Percentiles rank a stretch among this genome's conserved stretches.
These are phyloP conservation scores for Drosophila arawakana DNA, from an alignment of 1,140 invertebrate species.

Conservation along the genomic window DNA sequence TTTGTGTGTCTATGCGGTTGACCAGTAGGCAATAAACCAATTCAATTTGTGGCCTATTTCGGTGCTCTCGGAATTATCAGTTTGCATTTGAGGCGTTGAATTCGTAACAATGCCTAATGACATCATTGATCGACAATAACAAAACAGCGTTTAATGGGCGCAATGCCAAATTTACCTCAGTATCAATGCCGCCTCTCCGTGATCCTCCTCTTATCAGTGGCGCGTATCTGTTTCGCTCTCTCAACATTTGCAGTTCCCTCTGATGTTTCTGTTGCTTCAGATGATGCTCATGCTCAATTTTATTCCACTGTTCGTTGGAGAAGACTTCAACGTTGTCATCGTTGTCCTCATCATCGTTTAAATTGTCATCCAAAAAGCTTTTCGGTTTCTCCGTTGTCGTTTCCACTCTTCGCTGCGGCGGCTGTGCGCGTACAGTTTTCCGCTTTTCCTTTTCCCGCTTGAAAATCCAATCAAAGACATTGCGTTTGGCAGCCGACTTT, in stretches of 20 bases:
- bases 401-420: neutral
- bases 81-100: conserved; percentile 24
- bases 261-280: conserved; percentile 65
- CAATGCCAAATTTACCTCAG: conserved; percentile 75
- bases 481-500: conserved; percentile 56
- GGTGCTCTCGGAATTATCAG: conserved; percentile 53
- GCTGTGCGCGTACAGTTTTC: conserved; percentile 4
- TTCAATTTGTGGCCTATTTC: conserved; percentile 44
- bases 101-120: conserved; percentile 65
- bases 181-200: conserved; percentile 50
- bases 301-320: conserved; percentile 73
- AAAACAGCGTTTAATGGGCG: conserved; percentile 50
- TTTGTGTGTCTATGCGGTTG: conserved; percentile 22
- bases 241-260: conserved; percentile 56
- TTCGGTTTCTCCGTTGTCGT: conserved; percentile 48
- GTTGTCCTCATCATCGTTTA: conserved; percentile 27
- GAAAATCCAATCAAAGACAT: conserved; percentile 67
- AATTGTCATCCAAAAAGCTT: conserved; percentile 46
- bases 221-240: conserved; percentile 54
- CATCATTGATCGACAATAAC: conserved; percentile 50
- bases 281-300: conserved; percentile 64
- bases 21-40: conserved; percentile 29
- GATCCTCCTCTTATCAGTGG: conserved; percentile 53
- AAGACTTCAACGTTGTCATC: conserved; percentile 31
- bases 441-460: conserved; percentile 49